phyloP scores from a whole-genome alignment of 1,140 invertebrate genomes.

The Diachasmimorpha longicaudata region DNA sequence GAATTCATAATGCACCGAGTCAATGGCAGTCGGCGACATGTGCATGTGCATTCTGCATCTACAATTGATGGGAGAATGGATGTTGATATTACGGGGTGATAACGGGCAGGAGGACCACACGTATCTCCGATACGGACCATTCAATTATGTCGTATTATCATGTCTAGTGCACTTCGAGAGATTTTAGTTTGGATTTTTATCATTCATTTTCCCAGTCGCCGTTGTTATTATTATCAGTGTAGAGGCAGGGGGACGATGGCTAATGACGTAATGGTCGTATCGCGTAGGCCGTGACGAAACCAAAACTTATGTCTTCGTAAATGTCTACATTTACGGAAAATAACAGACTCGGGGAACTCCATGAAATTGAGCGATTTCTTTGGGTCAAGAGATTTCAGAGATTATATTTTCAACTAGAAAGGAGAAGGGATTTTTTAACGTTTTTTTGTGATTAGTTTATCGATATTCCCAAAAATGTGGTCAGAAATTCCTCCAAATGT shows the following conservation, averaged over 20 bases:
- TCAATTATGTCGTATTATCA: slow-evolving; percentile 16
- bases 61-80: slow-evolving; percentile 32
- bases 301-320: slow-evolving; percentile 13
- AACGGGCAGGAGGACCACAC: slow-evolving; percentile 20
- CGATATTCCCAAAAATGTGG: too few relatives aligned
- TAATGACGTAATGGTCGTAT: slow-evolving; percentile 18
- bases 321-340: slow-evolving; percentile 11
- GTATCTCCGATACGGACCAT: slow-evolving; percentile 22
- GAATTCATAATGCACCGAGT: not conserved
- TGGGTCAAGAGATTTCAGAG: not conserved
- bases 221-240: not conserved
- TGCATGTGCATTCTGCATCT: not conserved
- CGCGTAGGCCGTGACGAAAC: slow-evolving; percentile 21
- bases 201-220: not conserved
- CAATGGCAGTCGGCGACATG: not conserved
- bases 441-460: too few relatives aligned
- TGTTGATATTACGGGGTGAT: slow-evolving; percentile 44
- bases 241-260: not conserved
- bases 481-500: too few relatives aligned
- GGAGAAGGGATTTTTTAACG: too few relatives aligned
- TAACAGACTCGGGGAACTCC: not conserved
- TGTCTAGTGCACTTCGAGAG: not conserved
- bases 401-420: not conserved
- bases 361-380: not conserved
- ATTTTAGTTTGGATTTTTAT: not conserved